Evolutionary conservation across 2,797 vertebrate genomes (phyloP), one percentile per base, ranked within the genome.

Genomic region (Neoniphon sammara): DNA sequence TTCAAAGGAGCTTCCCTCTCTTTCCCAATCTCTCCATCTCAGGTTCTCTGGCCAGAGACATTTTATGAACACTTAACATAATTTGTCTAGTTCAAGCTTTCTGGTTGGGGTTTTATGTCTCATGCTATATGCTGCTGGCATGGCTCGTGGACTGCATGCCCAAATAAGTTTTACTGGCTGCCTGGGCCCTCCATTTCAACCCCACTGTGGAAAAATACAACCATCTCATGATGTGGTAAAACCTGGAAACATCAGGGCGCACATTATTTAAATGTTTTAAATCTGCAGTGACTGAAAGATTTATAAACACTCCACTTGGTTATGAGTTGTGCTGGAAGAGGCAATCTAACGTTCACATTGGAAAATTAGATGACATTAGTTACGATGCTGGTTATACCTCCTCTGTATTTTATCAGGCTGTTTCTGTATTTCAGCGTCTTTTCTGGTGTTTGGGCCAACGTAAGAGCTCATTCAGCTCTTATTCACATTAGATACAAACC

Each of bases 121-220:
- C 76, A 67, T 27, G 66, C 84, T 87, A 70, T 82, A 87, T 17
- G 81, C 85, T 74, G 71, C 81, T 90, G 88, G 87, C 86, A 82
- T 39, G 12, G 30, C 66, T 64, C 36, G 1, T 15, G 0, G 39
- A 52, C 77, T 77, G 53, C 72, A 66, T 83, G 85, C 76, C 87
- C 81, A 82, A 74, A 75, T 74, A 80, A 50, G 54, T 88, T 91
- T 91, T 88, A 90, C 88, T 75, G 89, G 68, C 83, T 79, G 81
- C 73, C 50, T 11, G 1, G 70, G 74, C 61, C 78, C 72, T 76
- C 66, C 79, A 21, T 75, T 85, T 82, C 73, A 47, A 77, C 61
- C 66, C 15, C 81, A 58, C 78, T 52, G 71, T 89, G 87, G 91
- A 91, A 91, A 92, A 91, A 88, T 76, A 89, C 88, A 88, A 73